These are phyloP conservation scores for Rhabdomys dilectus DNA, from an alignment of 2,113 vertebrate species.

Conservation along the genomic window DNA sequence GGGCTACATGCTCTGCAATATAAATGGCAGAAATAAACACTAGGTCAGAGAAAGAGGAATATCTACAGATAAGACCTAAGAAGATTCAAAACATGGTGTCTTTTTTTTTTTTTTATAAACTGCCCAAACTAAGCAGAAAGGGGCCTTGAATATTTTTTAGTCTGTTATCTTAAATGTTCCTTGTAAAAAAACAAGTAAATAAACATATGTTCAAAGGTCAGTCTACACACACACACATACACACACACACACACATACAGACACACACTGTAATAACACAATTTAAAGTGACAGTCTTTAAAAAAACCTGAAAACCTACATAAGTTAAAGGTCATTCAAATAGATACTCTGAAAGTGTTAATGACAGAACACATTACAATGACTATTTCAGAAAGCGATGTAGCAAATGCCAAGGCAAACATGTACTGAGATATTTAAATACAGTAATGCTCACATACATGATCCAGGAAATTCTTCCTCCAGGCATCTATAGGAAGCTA, in stretches of 20 bases:
- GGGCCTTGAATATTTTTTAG: neutral
- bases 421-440: neutral
- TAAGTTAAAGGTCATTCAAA: neutral
- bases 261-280: neutral
- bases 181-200: slow-evolving; percentile 18
- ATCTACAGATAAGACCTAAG: neutral
- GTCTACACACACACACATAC: neutral
- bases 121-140: neutral
- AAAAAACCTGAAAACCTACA: neutral
- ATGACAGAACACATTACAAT: neutral
- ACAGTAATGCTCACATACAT: neutral
- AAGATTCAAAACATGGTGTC: neutral
- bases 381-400: slow-evolving; percentile 14
- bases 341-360: neutral
- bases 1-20: neutral
- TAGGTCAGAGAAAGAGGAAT: neutral
- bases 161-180: neutral
- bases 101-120: neutral
- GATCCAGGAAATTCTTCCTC: neutral
- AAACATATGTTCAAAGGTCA: neutral
- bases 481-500: neutral
- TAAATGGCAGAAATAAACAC: neutral
- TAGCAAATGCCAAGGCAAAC: neutral
- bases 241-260: neutral
- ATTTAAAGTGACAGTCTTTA: neutral